Conservation (phyloP, 2,888 invertebrate species). For the Microdon myrmicae region DNA sequence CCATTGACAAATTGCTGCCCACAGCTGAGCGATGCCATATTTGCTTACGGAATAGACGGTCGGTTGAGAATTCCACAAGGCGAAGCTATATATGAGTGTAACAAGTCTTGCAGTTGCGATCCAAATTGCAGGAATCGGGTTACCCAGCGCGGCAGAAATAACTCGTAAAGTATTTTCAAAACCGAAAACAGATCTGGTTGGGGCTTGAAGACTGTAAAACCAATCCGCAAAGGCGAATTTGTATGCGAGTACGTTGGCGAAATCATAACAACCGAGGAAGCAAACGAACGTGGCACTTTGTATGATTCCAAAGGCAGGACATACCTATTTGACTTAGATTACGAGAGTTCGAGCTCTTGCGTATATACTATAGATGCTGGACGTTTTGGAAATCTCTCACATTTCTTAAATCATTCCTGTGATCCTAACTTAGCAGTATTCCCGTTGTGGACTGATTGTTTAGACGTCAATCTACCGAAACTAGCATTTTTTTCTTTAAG, state of each 20-base stretch:
- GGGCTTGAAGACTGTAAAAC: conserved; percentile 86
- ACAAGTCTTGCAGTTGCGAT: conserved; percentile 84
- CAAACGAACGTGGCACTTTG: conserved; percentile 84
- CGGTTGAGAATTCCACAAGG: conserved; percentile 78
- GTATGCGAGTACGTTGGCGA: conserved; percentile 95
- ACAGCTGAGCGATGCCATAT: conserved; percentile 69
- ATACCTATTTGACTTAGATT: conserved; percentile 95
- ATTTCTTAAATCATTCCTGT: conserved; percentile 97
- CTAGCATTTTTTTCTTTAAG: conserved; percentile 87
- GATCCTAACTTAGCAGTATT: conserved; percentile 92
- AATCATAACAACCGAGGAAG: conserved; percentile 90
- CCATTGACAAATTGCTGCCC: conserved; percentile 71
- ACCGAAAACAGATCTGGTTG: conserved; percentile 92
- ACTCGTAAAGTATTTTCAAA: conserved; percentile 84
- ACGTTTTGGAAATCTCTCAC: conserved; percentile 87
- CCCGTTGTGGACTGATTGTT: conserved; percentile 91
- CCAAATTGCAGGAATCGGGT: conserved; percentile 86
- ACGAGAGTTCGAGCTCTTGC: conserved; percentile 78
- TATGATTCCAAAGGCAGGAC: conserved; percentile 89
- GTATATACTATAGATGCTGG: conserved; percentile 93
- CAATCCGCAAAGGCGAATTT: conserved; percentile 82
- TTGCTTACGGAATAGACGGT: conserved; percentile 78
- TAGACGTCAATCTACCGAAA: conserved; percentile 88
- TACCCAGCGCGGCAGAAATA: conserved; percentile 82
- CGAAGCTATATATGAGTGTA: conserved; percentile 93